Base-by-base conservation (phyloP, 2,113 vertebrate species). In the Myiagra hebetior region DNA sequence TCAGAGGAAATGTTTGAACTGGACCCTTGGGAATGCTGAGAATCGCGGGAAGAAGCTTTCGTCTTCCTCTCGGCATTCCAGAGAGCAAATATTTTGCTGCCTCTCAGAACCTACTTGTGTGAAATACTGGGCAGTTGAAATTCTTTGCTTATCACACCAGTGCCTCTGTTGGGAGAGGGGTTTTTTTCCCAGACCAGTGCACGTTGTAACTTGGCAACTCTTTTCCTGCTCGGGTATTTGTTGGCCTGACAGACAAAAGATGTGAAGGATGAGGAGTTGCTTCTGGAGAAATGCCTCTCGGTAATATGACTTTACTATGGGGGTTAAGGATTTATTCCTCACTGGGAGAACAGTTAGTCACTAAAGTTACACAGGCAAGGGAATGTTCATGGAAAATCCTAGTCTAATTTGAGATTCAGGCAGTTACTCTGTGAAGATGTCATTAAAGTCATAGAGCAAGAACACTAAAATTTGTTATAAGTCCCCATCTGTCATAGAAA, bases 21-120 rank as follows among this genome's bases (percentile, higher is more conserved):
- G 69, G 73, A 57, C 96, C 91, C 88, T 87, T 89, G 96, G 95
- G 96, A 95, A 89, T 95, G 96, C 92, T 97, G 96, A 94, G 94
- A 95, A 91, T 79, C 5, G 1, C 33, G 55, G 59, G 55, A 87
- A 96, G 91, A 53, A 89, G 91, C 86, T 94, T 74, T 31, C 4
- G 22, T 75, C 85, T 84, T 95, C 91, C 76, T 57, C 89, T 91
- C 72, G 57, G 76, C 89, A 67, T 96, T 98, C 91, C 74, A 96
- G 76, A 78, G 65, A 76, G 22, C 74, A 87, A 86, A 90, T 95
- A 63, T 69, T 95, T 94, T 86, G 62, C 68, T 87, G 4, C 49
- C 16, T 93, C 75, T 95, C 84, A 84, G 84, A 95, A 77, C 69
- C 87, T 90, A 88, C 62, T 97, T 20, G 2, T 65, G 89, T 84